Conservation (phyloP, 2,888 invertebrate species). For the Smittia aterrima region DNA sequence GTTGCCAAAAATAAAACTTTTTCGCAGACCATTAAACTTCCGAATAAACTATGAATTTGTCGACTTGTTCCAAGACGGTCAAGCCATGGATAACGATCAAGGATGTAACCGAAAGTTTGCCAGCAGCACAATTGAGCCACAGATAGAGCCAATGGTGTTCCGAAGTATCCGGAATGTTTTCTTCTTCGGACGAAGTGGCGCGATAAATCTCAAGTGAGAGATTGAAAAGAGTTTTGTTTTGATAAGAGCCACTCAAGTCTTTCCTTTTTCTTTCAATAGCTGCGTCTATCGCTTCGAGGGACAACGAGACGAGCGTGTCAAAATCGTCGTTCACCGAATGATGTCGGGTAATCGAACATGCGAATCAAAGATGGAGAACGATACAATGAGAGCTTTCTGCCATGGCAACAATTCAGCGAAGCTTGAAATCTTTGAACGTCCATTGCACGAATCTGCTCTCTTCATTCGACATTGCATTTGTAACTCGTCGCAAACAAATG, state of each 20-base stretch:
- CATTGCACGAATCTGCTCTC: slow-evolving; percentile 69
- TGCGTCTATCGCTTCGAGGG: slow-evolving; percentile 88
- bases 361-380: slow-evolving; percentile 55
- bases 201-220: slow-evolving; percentile 71
- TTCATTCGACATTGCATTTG: slow-evolving; percentile 79
- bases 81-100: slow-evolving; percentile 64
- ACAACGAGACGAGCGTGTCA: slow-evolving; percentile 75
- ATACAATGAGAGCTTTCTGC: slow-evolving; percentile 69
- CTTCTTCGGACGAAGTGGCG: slow-evolving; percentile 80
- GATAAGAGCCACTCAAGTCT: not conserved
- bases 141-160: slow-evolving; percentile 68
- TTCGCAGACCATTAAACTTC: slow-evolving; percentile 72
- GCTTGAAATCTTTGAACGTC: slow-evolving; percentile 72
- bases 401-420: slow-evolving; percentile 68
- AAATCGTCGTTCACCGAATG: slow-evolving; percentile 71
- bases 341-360: slow-evolving; percentile 60
- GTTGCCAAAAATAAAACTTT: too few relatives aligned
- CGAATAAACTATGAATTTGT: slow-evolving; percentile 86
- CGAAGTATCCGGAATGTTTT: slow-evolving; percentile 80
- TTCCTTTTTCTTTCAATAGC: slow-evolving; percentile 52
- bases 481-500: slow-evolving; percentile 55
- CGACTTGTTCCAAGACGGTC: slow-evolving; percentile 80
- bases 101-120: slow-evolving; percentile 74
- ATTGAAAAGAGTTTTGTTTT: too few relatives aligned
- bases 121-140: slow-evolving; percentile 57